Base-by-base conservation (phyloP, 1,140 invertebrate genomes). In the Lerema accius region DNA sequence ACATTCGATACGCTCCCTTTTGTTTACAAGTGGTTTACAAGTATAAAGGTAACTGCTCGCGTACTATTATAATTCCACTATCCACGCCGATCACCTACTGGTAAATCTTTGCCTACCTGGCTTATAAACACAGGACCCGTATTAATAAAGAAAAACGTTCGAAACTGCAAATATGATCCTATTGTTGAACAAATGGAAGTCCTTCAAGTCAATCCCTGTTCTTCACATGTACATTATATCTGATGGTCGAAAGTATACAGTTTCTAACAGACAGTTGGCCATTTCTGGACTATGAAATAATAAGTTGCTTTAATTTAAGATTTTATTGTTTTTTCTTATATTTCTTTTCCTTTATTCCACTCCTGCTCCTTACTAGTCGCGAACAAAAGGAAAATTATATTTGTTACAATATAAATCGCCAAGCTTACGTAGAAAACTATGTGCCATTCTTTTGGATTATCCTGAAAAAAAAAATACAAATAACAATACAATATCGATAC, bases 101-200 rank as follows among this genome's bases (percentile, higher is more conserved):
- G 59, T 0, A 9, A 23, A 16, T 51, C 60, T 6, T 5, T 43
- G 10, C 60, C 60, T 1, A 35, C 37, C 0, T 63, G 60, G 60
- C 39, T 63, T 9, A 14, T 9, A 0, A 9, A 4, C 0, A 39
- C 48, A 5, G 60, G 48, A 9, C 37, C 39, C 17, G 49, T 63
- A 10, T 26, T 51, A 7, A 16, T 42, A 4, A 42, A 42, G 9
- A 37, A 42, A 16, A 15, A 42, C 9, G 4, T 15, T 16, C 1
- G 14, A 42, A 16, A 3, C 0, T 7, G 15, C 13, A 63, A 63
- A 53, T 51, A 53, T 14, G 49, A 63, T n/a, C 60, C 48, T 9
- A 19, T 19, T 14, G 60, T 63, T 1, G 51, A 67, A 19, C 51
- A 67, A 59, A 59, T 55, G 5, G 46, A 62, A 23, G n/a, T 67